These are phyloP conservation scores for Sinella curviseta DNA, from an alignment of 1,140 invertebrate genomes.

Conservation along the genomic window DNA sequence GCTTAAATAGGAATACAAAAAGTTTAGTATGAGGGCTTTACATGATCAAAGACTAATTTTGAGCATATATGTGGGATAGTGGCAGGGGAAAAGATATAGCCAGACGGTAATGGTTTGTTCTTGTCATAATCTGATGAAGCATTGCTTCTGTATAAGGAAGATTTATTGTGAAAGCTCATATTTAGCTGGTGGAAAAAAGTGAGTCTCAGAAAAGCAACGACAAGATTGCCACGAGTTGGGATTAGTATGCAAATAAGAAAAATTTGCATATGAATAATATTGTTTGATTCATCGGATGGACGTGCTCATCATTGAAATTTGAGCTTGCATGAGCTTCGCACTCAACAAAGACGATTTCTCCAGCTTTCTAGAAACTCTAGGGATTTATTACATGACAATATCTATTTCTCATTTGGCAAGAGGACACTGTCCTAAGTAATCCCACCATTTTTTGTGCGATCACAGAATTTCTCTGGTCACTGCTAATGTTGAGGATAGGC, in stretches of 20 bases:
- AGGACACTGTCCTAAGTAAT: neutral
- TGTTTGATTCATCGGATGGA: constrained; percentile 13
- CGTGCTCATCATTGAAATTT: constrained; percentile 6
- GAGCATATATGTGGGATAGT: neutral
- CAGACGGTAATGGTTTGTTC: neutral
- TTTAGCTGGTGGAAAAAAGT: neutral
- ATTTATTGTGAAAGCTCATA: neutral
- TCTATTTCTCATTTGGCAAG: neutral
- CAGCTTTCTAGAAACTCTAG: too few relatives aligned
- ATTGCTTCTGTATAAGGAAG: neutral
- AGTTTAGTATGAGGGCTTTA: neutral
- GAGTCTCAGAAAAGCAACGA: neutral
- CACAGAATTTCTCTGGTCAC: too few relatives aligned
- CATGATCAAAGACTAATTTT: neutral
- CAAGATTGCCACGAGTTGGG: neutral
- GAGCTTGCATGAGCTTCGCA: neutral
- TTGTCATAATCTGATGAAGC: neutral
- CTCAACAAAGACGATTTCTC: too few relatives aligned
- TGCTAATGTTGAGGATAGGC: too few relatives aligned
- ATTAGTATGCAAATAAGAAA: constrained; percentile 24
- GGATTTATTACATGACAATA: too few relatives aligned
- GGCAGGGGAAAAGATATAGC: too few relatives aligned
- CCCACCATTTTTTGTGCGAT: too few relatives aligned
- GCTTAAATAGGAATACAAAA: neutral
- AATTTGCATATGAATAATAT: constrained; percentile 24